Conservation (phyloP, 2,888 invertebrate genomes). For the Prenolepis imparis region DNA sequence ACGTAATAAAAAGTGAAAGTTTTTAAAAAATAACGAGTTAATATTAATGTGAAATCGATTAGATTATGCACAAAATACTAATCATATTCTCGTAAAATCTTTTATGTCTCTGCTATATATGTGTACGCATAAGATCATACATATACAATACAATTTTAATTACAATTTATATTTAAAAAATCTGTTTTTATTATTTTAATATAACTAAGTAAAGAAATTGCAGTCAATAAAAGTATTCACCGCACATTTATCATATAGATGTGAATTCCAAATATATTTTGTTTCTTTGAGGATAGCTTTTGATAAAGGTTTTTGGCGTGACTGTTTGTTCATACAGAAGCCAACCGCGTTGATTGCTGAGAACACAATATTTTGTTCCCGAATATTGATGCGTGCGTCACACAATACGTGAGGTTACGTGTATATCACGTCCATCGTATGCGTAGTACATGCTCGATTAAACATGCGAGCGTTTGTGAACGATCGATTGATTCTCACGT, state of each 20-base stretch:
- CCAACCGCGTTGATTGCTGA: slow-evolving; percentile 38
- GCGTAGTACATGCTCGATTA: slow-evolving; percentile 45
- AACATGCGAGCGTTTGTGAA: slow-evolving; percentile 20
- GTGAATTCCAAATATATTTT: slow-evolving; percentile 5
- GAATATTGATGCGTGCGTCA: slow-evolving; percentile 48
- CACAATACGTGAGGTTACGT: slow-evolving; percentile 37
- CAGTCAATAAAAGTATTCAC: neutral
- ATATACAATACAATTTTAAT: neutral
- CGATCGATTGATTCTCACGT: slow-evolving; percentile 37
- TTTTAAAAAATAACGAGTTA: neutral
- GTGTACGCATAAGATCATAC: neutral
- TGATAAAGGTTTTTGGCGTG: slow-evolving; percentile 11
- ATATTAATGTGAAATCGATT: neutral
- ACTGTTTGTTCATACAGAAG: slow-evolving; percentile 24
- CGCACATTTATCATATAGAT: neutral
- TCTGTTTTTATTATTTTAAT: neutral
- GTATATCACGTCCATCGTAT: slow-evolving; percentile 18
- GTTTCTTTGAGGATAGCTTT: neutral
- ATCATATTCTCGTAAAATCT: neutral
- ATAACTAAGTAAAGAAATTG: neutral
- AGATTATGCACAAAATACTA: neutral
- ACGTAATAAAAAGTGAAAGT: neutral
- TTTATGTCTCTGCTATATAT: neutral
- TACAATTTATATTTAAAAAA: neutral
- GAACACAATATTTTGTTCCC: slow-evolving; percentile 47